Percentiles rank a stretch among this genome's conserved stretches.
Conservation (phyloP, 2,888 invertebrate species). For the Ypsolopha sequella region DNA sequence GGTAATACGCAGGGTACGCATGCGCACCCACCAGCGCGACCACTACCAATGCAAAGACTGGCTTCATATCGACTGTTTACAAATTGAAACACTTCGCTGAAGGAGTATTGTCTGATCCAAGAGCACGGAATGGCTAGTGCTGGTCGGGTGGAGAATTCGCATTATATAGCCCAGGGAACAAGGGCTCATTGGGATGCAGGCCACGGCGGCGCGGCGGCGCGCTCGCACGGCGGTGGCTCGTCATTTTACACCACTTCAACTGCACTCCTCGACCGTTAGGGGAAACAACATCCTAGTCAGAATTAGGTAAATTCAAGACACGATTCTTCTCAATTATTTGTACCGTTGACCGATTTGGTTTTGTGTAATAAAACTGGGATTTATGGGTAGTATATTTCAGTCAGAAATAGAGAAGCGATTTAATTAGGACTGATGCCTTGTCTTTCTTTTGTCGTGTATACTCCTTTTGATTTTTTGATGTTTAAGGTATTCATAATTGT, state of each 20-base stretch:
- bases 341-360: too few species aligned
- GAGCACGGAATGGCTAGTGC: conserved; percentile 35
- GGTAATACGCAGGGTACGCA: conserved; percentile 44
- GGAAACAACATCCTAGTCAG: conserved; percentile 36
- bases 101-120: conserved; percentile 32
- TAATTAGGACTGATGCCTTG: too few species aligned
- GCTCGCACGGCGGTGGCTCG: conserved; percentile 35
- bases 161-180: conserved; percentile 51
- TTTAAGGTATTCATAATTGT: too few species aligned
- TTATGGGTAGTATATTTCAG: too few species aligned
- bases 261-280: conserved; percentile 50
- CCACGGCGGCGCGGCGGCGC: conserved; percentile 28
- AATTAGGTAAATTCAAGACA: neutral
- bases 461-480: too few species aligned
- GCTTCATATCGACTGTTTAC: conserved; percentile 30
- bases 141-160: conserved; percentile 24
- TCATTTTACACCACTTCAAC: conserved; percentile 43
- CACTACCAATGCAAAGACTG: conserved; percentile 25
- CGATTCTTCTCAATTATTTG: conserved; percentile 1
- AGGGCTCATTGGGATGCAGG: conserved; percentile 53
- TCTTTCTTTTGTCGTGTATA: too few species aligned
- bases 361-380: too few species aligned
- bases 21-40: conserved; percentile 17
- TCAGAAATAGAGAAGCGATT: too few species aligned
- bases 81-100: conserved; percentile 10